Evolutionary conservation across 2,888 invertebrate species (phyloP), one percentile per base, ranked within the genome.

Genomic region (Drosophila longiperda): DNA sequence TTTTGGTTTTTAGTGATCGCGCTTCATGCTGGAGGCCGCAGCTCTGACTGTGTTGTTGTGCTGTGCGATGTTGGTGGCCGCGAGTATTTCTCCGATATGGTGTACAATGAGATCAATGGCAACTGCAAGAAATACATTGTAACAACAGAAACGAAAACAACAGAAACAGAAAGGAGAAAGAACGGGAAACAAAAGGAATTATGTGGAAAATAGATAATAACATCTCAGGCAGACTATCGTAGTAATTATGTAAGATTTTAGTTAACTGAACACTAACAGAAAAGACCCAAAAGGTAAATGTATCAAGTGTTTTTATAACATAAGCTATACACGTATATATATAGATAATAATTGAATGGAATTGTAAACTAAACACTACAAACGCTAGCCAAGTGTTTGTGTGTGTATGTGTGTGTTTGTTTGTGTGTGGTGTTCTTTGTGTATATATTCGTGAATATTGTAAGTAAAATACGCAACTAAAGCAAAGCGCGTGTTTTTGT

Each of bases 51-150:
- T 81, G 80, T 83, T 85, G 83, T 71, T 71, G 70, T 80, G 85
- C 84, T 91, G 91, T 86, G 91, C 90, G 90, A 89, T 90, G 84
- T 89, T 91, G 82, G 91, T 90, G 84, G 87, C 85, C 93, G 93
- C 93, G 93, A 99, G 96, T 92, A 98, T 96, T 94, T 99, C 99
- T 96, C 98, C 96, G 94, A 99, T 99, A 95, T 99, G 99, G 94
- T 99, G 98, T 91, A 99, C 99, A 94, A 99, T 99, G 94, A 99
- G 96, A 95, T 99, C 98, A 94, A 99, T 99, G 94, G 99, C 99
- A 95, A 99, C 99, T 99, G 97, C 95, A 97, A 97, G 95, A 95
- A 91, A 92, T 92, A 92, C 90, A 91, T 91, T 87, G 82, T 75
- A 86, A 87, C 83, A 88, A 90, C 87, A 91, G 73, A 88, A 88